phyloP scores from a whole-genome alignment of 1,140 invertebrate species.

The Papilio polyxenes region DNA sequence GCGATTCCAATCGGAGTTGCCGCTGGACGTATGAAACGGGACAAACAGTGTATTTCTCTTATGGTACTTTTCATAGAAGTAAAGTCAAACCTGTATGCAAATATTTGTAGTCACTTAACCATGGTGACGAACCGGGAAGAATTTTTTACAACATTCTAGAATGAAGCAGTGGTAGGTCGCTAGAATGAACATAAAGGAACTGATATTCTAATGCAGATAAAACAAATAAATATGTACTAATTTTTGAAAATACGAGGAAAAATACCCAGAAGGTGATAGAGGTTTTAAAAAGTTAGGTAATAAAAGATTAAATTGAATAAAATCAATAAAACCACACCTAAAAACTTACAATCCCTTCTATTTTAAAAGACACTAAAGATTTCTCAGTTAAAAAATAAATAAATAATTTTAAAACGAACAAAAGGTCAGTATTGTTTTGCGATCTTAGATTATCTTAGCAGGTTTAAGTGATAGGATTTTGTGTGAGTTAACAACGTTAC shows the following conservation, averaged over 20 bases:
- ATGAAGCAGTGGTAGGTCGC: too few species aligned
- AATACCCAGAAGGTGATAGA: background rate
- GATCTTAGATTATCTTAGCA: slow-evolving; percentile 44
- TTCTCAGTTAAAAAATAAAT: background rate
- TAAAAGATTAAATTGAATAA: too few species aligned
- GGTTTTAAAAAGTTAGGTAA: too few species aligned
- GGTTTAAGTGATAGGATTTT: slow-evolving; percentile 38
- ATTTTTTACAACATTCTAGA: too few species aligned
- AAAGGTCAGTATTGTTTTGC: background rate
- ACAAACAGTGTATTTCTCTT: background rate
- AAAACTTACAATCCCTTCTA: background rate
- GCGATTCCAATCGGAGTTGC: too few species aligned
- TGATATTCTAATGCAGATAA: too few species aligned
- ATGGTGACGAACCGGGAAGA: too few species aligned
- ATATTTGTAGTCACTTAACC: too few species aligned
- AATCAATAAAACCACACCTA: background rate
- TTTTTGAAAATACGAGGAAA: too few species aligned
- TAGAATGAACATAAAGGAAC: too few species aligned
- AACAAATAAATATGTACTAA: too few species aligned
- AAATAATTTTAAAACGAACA: background rate
- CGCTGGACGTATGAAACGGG: too few species aligned
- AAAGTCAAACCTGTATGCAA: background rate
- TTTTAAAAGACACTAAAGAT: background rate
- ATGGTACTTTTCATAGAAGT: background rate
- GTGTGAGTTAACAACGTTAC: slow-evolving; percentile 51